Conservation (phyloP, 2,113 vertebrate genomes). For the Orycteropus afer region DNA sequence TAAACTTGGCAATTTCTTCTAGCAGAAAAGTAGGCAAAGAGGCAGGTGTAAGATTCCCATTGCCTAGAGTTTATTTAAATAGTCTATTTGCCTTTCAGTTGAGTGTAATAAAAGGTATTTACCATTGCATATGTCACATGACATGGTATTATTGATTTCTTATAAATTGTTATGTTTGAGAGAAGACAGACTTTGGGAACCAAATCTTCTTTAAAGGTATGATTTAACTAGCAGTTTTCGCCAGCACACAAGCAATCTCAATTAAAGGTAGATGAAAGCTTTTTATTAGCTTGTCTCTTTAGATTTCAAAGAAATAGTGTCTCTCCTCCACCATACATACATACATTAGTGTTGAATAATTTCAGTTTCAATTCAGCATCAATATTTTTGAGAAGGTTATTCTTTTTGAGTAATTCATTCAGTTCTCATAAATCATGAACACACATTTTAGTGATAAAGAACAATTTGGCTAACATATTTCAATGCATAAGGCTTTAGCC, state of each 20-base stretch:
- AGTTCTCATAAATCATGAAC: background rate
- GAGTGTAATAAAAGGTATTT: constrained; percentile 63
- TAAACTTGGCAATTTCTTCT: constrained; percentile 54
- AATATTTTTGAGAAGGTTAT: background rate
- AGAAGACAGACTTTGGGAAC: background rate
- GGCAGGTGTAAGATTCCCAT: background rate
- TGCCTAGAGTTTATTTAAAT: constrained; percentile 61
- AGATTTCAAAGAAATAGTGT: constrained; percentile 51
- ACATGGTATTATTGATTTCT: constrained; percentile 35
- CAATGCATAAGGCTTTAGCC: background rate
- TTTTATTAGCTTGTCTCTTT: constrained; percentile 40
- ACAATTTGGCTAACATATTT: background rate
- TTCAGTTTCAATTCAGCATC: constrained; percentile 11
- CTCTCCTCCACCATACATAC: background rate
- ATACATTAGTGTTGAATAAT: constrained; percentile 51
- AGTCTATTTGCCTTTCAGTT: constrained; percentile 54
- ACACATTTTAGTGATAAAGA: background rate
- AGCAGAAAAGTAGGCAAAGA: constrained; percentile 49
- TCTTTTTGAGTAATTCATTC: background rate
- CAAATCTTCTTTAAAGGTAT: constrained; percentile 63
- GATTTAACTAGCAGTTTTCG: constrained; percentile 2
- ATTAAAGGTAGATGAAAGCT: constrained; percentile 56
- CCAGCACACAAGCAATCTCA: background rate
- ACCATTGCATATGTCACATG: constrained; percentile 45
- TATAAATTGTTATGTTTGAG: constrained; percentile 42